Base-by-base conservation (phyloP, 2,888 invertebrate genomes). In the Drosophila nigricruria region DNA sequence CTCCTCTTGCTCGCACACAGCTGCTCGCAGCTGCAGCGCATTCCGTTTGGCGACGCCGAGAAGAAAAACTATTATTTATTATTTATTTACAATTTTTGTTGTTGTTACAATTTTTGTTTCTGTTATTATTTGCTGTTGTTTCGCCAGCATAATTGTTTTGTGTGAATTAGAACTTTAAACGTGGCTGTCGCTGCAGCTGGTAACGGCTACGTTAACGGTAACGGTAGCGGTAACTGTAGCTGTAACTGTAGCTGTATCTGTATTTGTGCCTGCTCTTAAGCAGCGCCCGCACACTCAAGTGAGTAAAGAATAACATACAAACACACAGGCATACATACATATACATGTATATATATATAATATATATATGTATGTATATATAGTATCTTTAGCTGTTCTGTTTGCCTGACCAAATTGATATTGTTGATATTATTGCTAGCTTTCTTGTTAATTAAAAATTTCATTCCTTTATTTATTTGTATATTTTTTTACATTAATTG, bases 401-500 rank as follows among this genome's bases (percentile, higher is more conserved):
- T 56, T 57, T 62, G 68, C 56, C 70, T 40, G 49, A 52, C 70
- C 57, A 71, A 76, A 73, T 76, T 77, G 76, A 77, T 70, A 73
- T 77, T 77, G 77, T 77, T 77, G 78, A 77, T 73, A 73, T 77
- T 78, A 73, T 70, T 77, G 78, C 43, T 54, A 42, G 49, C 53
- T 47, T 23, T 59, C 57, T 73, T 73, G 78, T 77, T 77, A 77
- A 73, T 77, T 77, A 77, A 77, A 73, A 70, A 36, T 63, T 58
- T n/a, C 34, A 64, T 62, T 68, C 57, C 34, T 0, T 10, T 36
- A n/a, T 38, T 38, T 53, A 38, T 53, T 42, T 23, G 6, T 32
- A 16, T 42, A 20, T 10, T 42, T 42, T 34, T 10, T 30, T 27
- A 14, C 27, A 49, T 34, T 47, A 49, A 57, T 57, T 68, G 54